Evolutionary conservation across 2,888 invertebrate species (phyloP).

Genomic region (Drosophila cognata): DNA sequence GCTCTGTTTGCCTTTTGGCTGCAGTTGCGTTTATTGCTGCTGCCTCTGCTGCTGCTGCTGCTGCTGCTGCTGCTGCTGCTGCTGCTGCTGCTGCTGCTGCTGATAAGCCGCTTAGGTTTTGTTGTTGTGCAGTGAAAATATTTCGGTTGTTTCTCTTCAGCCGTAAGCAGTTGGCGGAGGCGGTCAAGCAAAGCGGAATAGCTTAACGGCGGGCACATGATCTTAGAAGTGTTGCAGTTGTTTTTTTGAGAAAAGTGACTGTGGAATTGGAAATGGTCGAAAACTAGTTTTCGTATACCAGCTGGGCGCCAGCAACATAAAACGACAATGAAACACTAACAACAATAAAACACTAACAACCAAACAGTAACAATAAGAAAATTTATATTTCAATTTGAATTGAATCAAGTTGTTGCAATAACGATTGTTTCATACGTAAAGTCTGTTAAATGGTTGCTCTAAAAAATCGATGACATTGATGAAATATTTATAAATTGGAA

Average conservation of each 20-base stretch:
- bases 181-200: conserved; percentile 36
- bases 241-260: conserved; percentile 8
- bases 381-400: not conserved
- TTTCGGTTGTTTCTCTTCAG: conserved; percentile 41
- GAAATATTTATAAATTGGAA: not conserved
- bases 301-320: not conserved
- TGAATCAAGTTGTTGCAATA: not conserved
- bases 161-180: conserved; percentile 46
- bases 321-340: not conserved
- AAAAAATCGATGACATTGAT: not conserved
- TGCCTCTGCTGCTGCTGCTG: not conserved
- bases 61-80: too few relatives aligned
- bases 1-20: conserved; percentile 58
- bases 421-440: not conserved
- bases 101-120: conserved; percentile 68
- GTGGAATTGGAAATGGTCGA: not conserved
- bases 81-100: conserved; percentile 8
- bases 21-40: conserved; percentile 45
- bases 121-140: conserved; percentile 61
- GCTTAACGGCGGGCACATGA: conserved; percentile 42
- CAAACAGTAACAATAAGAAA: not conserved
- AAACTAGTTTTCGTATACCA: not conserved
- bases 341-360: too few relatives aligned
- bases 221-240: conserved; percentile 27
- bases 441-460: not conserved